phyloP scores from a whole-genome alignment of 1,140 invertebrate genomes.

The Bombus balteatus region DNA sequence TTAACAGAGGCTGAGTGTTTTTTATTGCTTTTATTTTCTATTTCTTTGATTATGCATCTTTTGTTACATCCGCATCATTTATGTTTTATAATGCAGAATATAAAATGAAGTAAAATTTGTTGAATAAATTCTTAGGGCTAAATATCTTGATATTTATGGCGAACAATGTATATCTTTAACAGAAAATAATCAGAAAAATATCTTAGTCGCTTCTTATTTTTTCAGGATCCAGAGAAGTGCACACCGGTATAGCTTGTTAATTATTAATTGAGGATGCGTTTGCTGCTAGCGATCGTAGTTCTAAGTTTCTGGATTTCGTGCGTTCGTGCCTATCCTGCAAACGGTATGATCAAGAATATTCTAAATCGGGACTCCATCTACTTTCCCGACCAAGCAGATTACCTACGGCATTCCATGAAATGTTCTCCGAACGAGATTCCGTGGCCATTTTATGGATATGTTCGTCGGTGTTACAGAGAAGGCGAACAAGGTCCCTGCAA shows the following conservation, averaged over 20 bases:
- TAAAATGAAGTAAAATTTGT: no score
- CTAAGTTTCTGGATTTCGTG: conserved; percentile 14
- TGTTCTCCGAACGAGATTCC: conserved; percentile 54
- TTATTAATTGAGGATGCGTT: conserved; percentile 36
- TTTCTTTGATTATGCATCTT: no score
- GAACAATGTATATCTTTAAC: no score
- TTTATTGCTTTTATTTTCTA: no score
- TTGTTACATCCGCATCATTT: no score
- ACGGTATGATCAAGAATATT: conserved; percentile 23
- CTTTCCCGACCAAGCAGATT: conserved; percentile 69
- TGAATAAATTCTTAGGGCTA: no score
- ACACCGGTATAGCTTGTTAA: not conserved
- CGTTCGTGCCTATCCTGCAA: not conserved
- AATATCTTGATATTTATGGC: no score
- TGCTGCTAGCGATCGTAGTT: not conserved
- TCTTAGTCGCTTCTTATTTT: not conserved
- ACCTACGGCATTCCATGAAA: conserved; percentile 43
- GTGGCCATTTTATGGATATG: conserved; percentile 47
- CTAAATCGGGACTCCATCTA: conserved; percentile 44
- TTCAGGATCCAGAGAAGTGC: not conserved
- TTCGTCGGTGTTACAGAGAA: conserved; percentile 64
- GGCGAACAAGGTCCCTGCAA: conserved; percentile 70
- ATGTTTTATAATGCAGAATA: no score
- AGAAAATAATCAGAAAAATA: no score
- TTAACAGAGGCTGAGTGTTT: no score